Base-by-base conservation (phyloP, 2,113 vertebrate genomes). In the Chlorocebus sabaeus region DNA sequence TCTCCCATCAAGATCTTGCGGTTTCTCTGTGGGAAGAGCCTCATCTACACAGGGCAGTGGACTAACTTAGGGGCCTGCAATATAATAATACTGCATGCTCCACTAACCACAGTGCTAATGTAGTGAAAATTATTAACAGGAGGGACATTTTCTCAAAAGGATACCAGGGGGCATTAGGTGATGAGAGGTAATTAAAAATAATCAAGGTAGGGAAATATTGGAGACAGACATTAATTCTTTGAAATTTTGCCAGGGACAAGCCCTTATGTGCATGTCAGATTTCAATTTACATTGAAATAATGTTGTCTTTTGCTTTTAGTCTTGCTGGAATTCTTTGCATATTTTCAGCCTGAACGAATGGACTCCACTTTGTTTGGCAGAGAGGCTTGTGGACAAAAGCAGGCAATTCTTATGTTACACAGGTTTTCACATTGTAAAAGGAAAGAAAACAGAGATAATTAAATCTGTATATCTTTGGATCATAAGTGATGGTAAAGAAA, bases 241-340 rank as follows among this genome's bases (percentile, higher is more conserved):
- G 70, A 95, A 96, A 83, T n/a, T 87, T 87, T 90, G 35, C 67
- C 89, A 85, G 89, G 68, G 59, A 70, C 32, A 70, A 91, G 35
- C 38, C 50, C 82, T 73, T 20, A 57, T 59, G 14, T 52, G 6
- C 30, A 12, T 11, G 38, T 78, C 14, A 59, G n/a, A 82, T 89
- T 93, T 89, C 52, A 86, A 7, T 80, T 89, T 90, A 85, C 68
- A 75, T 55, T 59, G 64, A 88, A 96, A 72, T 84, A 79, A 80
- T 89, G 23, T 73, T 83, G 18, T 89, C 72, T 81, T 94, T 95
- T 82, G 43, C 40, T 81, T 70, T 80, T 68, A 91, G 40, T 75
- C 45, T 82, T 89, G 48, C 70, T 93, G 55, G 57, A 50, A 78
- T 89, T 81, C 83, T 86, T 91, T 94, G 67, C 75, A 79, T 82